A percentile compares a stretch with the other conserved stretches of the same genome.
Evolutionary conservation across 2,797 vertebrate genomes (phyloP).

Genomic region (Manis javanica): DNA sequence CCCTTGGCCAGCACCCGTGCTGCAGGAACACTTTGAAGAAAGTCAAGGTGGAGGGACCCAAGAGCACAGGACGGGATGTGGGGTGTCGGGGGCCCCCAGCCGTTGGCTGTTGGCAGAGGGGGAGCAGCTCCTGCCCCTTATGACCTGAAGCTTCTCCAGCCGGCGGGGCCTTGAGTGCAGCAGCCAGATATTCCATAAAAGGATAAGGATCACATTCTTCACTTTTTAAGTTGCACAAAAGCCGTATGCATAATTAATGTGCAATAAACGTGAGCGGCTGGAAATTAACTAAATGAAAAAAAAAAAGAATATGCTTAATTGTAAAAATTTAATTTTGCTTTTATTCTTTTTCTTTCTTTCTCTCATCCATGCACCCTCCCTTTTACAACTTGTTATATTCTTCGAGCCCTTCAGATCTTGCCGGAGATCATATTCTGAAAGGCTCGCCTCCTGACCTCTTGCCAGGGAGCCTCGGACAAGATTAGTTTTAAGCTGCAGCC

Average conservation of each 20-base stretch:
- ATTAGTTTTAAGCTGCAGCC: slow-evolving; percentile 64
- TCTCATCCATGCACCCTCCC: background rate
- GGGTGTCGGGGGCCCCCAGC: slow-evolving; percentile 6
- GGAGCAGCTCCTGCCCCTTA: slow-evolving; percentile 19
- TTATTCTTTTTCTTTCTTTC: slow-evolving; percentile 49
- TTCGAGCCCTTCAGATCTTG: slow-evolving; percentile 10
- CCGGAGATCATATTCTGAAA: slow-evolving; percentile 38
- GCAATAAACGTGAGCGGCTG: slow-evolving; percentile 79
- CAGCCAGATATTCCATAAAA: slow-evolving; percentile 38
- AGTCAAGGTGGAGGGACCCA: background rate
- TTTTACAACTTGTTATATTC: slow-evolving; percentile 59
- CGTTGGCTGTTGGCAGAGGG: background rate
- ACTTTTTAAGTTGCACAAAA: slow-evolving; percentile 77
- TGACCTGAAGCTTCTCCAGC: background rate
- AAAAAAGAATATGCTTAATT: slow-evolving; percentile 76
- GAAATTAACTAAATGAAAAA: slow-evolving; percentile 83
- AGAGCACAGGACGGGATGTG: background rate
- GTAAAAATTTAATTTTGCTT: slow-evolving; percentile 82
- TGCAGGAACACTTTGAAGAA: background rate
- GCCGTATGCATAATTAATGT: slow-evolving; percentile 82
- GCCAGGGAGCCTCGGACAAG: slow-evolving; percentile 51
- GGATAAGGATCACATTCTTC: slow-evolving; percentile 65
- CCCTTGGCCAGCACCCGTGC: background rate
- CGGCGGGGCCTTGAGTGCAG: background rate
- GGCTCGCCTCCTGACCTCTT: slow-evolving; percentile 65